A percentile compares a stretch with the other conserved stretches of the same genome.
Evolutionary conservation across 2,113 vertebrate species (phyloP).

Genomic region (Aldabrachelys gigantea): DNA sequence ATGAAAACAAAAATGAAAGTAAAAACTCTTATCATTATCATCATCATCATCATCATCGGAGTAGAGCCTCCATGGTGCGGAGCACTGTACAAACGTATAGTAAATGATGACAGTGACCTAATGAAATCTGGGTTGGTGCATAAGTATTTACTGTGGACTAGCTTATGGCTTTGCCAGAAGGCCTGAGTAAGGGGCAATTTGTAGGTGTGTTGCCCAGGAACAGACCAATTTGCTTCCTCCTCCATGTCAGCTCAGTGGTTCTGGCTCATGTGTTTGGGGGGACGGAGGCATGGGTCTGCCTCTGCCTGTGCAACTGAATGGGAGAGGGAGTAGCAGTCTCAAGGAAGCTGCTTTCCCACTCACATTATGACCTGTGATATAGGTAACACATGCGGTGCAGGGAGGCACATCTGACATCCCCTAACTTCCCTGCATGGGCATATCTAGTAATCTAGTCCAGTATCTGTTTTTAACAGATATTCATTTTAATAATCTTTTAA

Average conservation of each 20-base stretch:
- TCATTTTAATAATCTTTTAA: not conserved
- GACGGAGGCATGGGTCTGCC: not conserved
- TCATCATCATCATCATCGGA: not conserved
- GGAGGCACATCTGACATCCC: not conserved
- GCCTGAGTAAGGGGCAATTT: not conserved
- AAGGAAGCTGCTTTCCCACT: conserved; percentile 4
- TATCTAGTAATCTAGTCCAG: not conserved
- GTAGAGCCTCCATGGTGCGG: not conserved
- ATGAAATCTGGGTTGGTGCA: not conserved
- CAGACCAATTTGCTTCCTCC: not conserved
- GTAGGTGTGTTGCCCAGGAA: not conserved
- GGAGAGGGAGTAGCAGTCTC: not conserved
- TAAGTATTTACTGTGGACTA: not conserved
- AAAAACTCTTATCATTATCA: not conserved
- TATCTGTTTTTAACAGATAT: not conserved
- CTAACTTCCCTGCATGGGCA: not conserved
- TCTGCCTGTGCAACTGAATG: not conserved
- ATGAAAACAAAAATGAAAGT: not conserved
- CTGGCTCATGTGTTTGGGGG: not conserved
- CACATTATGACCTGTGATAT: not conserved
- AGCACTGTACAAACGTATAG: not conserved
- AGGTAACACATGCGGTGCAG: not conserved
- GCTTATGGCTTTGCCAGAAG: not conserved
- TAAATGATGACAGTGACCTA: not conserved
- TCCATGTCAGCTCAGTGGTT: not conserved